phyloP scores from a whole-genome alignment of 2,888 invertebrate genomes.

The Eristalis pertinax region DNA sequence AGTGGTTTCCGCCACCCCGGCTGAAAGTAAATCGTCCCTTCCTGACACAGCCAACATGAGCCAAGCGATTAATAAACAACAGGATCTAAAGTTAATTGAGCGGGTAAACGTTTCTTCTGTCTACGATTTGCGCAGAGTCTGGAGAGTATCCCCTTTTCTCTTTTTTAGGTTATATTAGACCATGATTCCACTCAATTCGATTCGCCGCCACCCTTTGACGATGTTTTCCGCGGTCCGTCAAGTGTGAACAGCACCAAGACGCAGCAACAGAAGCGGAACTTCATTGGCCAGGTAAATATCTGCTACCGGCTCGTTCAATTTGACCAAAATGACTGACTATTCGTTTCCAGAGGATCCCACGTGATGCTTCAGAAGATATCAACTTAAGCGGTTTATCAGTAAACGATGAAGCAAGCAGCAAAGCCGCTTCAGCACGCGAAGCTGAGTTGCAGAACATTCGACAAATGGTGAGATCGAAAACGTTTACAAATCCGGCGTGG shows the following conservation, averaged over 20 bases:
- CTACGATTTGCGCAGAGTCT: background rate
- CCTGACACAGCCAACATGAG: background rate
- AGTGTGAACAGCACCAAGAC: background rate
- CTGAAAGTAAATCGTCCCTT: background rate
- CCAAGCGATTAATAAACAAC: constrained; percentile 28
- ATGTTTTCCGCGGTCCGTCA: background rate
- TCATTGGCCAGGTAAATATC: background rate
- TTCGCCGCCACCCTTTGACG: background rate
- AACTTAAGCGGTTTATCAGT: background rate
- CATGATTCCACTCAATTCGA: background rate
- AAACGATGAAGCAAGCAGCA: background rate
- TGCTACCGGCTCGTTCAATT: too few relatives aligned
- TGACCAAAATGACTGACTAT: too few relatives aligned
- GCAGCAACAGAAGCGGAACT: background rate
- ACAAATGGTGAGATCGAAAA: background rate
- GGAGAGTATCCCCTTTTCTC: background rate
- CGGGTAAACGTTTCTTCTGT: constrained; percentile 17
- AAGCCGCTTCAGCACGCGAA: background rate
- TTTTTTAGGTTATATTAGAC: background rate
- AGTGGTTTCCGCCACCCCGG: background rate
- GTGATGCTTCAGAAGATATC: background rate
- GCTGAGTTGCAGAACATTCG: constrained; percentile 12
- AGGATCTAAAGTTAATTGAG: constrained; percentile 16
- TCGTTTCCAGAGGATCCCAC: background rate
- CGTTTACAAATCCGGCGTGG: background rate